Conservation (phyloP, 2,888 invertebrate genomes). For the Macaria notata region DNA sequence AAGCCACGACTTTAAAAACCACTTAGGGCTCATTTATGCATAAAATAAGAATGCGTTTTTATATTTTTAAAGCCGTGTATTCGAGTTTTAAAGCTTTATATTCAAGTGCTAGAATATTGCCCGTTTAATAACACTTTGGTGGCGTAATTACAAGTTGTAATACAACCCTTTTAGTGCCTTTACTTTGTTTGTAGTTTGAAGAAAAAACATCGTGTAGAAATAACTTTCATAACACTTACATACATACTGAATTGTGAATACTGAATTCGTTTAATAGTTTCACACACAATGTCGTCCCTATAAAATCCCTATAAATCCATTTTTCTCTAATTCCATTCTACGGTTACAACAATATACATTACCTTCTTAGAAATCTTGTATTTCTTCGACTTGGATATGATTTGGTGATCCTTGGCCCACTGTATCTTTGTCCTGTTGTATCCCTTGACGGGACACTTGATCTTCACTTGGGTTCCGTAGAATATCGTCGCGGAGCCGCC, state of each 20-base stretch:
- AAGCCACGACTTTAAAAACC: constrained; percentile 8
- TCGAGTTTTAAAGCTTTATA: too few species aligned
- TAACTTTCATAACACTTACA: too few species aligned
- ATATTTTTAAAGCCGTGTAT: constrained; percentile 7
- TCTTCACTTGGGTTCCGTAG: constrained; percentile 95
- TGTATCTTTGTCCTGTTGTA: constrained; percentile 91
- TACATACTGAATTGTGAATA: too few species aligned
- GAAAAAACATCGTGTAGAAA: too few species aligned
- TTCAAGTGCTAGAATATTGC: neutral
- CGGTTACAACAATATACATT: constrained; percentile 1
- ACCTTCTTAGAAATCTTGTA: constrained; percentile 94
- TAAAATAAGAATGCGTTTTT: constrained; percentile 8
- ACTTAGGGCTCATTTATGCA: constrained; percentile 22
- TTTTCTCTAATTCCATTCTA: too few species aligned
- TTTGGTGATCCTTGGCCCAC: constrained; percentile 94
- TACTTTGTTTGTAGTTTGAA: too few species aligned
- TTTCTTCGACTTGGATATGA: constrained; percentile 89
- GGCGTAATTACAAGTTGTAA: neutral
- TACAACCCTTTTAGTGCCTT: too few species aligned
- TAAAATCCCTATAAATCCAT: too few species aligned
- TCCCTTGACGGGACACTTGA: constrained; percentile 95
- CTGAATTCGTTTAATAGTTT: too few species aligned
- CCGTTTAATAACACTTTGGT: neutral
- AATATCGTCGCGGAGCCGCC: constrained; percentile 95
- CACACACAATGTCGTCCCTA: too few species aligned